Conservation (phyloP, 2,797 vertebrate genomes). For the Gallinago stenura region DNA sequence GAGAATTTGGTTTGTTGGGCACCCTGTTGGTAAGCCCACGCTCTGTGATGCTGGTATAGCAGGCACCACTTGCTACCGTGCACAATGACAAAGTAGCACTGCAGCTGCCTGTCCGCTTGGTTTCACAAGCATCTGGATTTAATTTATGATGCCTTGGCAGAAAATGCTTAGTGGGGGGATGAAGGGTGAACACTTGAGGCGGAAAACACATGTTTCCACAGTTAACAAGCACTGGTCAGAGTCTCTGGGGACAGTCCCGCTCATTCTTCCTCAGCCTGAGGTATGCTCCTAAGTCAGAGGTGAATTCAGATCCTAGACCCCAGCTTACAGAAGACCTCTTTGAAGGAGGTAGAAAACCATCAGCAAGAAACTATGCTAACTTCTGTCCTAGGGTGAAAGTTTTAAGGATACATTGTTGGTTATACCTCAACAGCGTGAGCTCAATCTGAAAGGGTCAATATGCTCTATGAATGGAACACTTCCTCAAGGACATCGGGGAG, state of each 20-base stretch:
- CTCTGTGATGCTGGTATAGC: not conserved
- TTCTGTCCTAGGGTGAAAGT: not conserved
- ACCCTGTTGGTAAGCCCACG: not conserved
- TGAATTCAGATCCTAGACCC: not conserved
- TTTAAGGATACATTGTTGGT: not conserved
- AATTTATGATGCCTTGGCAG: not conserved
- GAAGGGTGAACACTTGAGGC: not conserved
- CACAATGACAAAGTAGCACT: not conserved
- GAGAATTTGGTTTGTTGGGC: not conserved
- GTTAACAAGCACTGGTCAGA: not conserved
- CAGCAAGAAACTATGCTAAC: not conserved
- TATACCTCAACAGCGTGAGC: not conserved
- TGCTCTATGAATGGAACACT: fast-evolving
- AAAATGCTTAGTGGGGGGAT: not conserved
- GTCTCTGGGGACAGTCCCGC: not conserved
- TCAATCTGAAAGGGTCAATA: not conserved
- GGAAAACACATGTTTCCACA: not conserved
- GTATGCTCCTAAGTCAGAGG: not conserved
- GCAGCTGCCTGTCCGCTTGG: not conserved
- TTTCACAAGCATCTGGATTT: not conserved
- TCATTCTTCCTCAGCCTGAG: not conserved
- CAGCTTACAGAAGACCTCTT: not conserved
- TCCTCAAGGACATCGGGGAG: not conserved
- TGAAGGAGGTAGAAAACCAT: not conserved
- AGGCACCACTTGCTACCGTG: not conserved